Percentiles rank a stretch among this genome's conserved stretches.
Conservation (phyloP, 2,113 vertebrate species). For the Varanus komodoensis region DNA sequence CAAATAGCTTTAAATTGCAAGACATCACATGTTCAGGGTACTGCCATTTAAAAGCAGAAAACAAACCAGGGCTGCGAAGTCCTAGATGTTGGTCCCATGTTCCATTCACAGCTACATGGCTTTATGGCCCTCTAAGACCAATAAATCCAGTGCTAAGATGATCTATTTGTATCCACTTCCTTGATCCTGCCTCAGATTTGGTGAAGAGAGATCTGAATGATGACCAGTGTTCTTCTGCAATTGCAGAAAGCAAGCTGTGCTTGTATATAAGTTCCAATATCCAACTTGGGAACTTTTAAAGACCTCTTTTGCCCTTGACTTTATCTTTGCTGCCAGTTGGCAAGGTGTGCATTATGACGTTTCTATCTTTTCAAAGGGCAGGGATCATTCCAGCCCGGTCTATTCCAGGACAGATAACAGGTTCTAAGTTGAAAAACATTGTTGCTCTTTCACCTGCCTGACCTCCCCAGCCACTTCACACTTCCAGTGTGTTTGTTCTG, state of each 20-base stretch:
- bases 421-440: not conserved
- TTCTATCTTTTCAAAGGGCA: not conserved
- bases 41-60: too few species aligned
- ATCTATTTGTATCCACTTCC: too few species aligned
- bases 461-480: conserved; percentile 55
- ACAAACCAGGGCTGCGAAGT: too few species aligned
- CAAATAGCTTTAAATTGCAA: too few species aligned
- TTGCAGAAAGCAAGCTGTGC: not conserved
- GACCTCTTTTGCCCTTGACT: not conserved
- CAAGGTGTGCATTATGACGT: not conserved
- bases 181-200: not conserved
- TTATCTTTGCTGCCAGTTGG: not conserved
- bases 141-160: too few species aligned
- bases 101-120: too few species aligned
- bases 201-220: not conserved
- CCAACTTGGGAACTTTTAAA: not conserved
- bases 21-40: too few species aligned
- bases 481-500: conserved; percentile 47
- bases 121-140: too few species aligned
- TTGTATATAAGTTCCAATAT: not conserved
- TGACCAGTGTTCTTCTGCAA: not conserved
- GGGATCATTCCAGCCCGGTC: not conserved
- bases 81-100: too few species aligned
- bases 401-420: rapidly evolving
- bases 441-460: not conserved